Evolutionary conservation across 1,140 invertebrate species (phyloP), one percentile per base, ranked within the genome.

Genomic region (Drosophila watanabei): DNA sequence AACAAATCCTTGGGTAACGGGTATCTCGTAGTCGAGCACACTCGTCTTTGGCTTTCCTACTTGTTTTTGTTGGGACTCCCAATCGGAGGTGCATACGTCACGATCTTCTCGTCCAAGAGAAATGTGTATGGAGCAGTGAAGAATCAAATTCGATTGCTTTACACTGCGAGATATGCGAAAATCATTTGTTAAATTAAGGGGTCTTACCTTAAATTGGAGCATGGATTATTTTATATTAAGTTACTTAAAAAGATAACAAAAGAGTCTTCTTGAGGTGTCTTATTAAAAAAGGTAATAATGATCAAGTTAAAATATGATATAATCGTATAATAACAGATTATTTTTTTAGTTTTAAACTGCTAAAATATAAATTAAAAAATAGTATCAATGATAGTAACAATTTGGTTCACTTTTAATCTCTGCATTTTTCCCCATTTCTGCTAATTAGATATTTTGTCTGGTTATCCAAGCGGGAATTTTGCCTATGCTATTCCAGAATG

Each of bases 61-160:
- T 39, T 39, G 5, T 28, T 11, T 11, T 14, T 80, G 46, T 24
- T 84, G 78, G 80, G 73, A 85, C 73, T 89, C 73, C 73, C 85
- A 79, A 39, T 35, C 41, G 28, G 37, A 69, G 41, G 8, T 8
- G 13, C 14, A 30, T 49, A 60, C 81, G 77, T 76, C 76, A 76
- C 43, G 51, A 39, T 71, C 46, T 54, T 30, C 28, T 48, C 9
- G 28, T 1, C 5, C 4, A 52, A 62, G 11, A 20, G 35, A 35
- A 33, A 37, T 56, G 24, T 20, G 8, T n/a, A 37, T 51, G 5
- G 14, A 24, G 10, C 30, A 60, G 16, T 11, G 9, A 45, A 45
- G n/a, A 11, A 5, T 45, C 18, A 11, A 45, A 46, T 64, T 35
- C 20, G 28, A 14, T n/a, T 14, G 61, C 24, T 54, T 52, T 43